Evolutionary conservation across 2,113 vertebrate genomes (phyloP), one percentile per base, ranked within the genome.

Genomic region (Tauraco erythrolophus): DNA sequence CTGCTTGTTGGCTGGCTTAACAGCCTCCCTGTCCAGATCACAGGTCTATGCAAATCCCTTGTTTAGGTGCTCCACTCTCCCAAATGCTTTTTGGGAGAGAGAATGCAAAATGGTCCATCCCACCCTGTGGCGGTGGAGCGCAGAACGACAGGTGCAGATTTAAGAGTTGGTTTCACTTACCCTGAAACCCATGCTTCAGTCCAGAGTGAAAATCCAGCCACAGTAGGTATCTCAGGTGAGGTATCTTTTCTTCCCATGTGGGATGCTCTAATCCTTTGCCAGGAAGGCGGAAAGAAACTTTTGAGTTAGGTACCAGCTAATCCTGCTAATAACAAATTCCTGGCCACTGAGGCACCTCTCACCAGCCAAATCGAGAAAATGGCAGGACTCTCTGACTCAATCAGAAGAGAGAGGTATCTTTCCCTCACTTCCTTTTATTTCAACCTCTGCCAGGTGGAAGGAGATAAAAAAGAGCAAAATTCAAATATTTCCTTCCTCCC

Each of bases 391-490:
- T 70, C 41, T 46, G 46, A 51, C 28, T 86, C 46, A 30, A 30
- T 31, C 43, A 48, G 27, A 65, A 84, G 11, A 93, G 46, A 74
- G 18, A 84, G 19, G 6, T 43, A 50, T 33, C 4, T 27, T 79
- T 86, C 19, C 30, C 14, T 81, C 27, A 15, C 15, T 53, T 71
- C 16, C 21, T 56, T 76, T 77, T 89, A 74, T 72, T 94, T 77
- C 88, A 92, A 66, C n/a, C 6, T 11, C 31, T 39, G 39, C 30
- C 57, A 75, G 83, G 69, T 78, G 19, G 65, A 92, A 81, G 53
- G 43, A 89, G 56, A 94, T 89, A 78, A 93, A 95, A 62, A 81
- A 79, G n/a, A 56, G 12, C 60, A 81, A 91, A 91, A 68, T 90
- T 88, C 31, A 95, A 91, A 85, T 89, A 95, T 94, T 93, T 74